Evolutionary conservation across 2,888 invertebrate genomes (phyloP).

Genomic region (Drosophila kuntzei): DNA sequence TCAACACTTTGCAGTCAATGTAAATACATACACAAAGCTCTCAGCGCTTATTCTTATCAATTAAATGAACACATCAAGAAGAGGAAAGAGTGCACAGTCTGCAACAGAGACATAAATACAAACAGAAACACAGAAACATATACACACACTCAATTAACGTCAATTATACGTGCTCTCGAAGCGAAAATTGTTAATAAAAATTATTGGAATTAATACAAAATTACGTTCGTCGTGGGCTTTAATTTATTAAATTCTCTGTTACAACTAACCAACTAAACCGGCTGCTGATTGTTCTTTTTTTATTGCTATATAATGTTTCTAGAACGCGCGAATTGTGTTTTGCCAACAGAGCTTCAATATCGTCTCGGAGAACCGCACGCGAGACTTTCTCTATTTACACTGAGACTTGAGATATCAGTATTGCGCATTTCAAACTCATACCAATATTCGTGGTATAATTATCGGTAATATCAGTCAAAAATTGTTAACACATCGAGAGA

Average conservation of each 20-base stretch:
- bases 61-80: constrained; percentile 53
- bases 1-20: constrained; percentile 9
- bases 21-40: constrained; percentile 12
- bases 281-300: constrained; percentile 20
- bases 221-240: constrained; percentile 45
- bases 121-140: constrained; percentile 33
- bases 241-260: constrained; percentile 35
- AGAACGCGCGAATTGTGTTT: constrained; percentile 29
- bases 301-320: constrained; percentile 31
- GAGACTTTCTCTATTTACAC: constrained; percentile 73
- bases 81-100: constrained; percentile 35
- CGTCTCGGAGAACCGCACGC: constrained; percentile 61
- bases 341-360: constrained; percentile 14
- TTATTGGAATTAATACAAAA: constrained; percentile 55
- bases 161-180: constrained; percentile 73
- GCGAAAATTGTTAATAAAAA: constrained; percentile 69
- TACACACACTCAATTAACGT: constrained; percentile 70
- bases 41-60: constrained; percentile 68
- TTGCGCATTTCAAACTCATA: constrained; percentile 50
- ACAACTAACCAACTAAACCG: constrained; percentile 37
- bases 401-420: constrained; percentile 61
- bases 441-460: constrained; percentile 34
- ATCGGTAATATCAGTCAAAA: constrained; percentile 26
- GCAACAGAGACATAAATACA: constrained; percentile 37
- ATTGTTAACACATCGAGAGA: constrained; percentile 6